Conservation (phyloP, 2,888 invertebrate species). For the Protonemura montana region DNA sequence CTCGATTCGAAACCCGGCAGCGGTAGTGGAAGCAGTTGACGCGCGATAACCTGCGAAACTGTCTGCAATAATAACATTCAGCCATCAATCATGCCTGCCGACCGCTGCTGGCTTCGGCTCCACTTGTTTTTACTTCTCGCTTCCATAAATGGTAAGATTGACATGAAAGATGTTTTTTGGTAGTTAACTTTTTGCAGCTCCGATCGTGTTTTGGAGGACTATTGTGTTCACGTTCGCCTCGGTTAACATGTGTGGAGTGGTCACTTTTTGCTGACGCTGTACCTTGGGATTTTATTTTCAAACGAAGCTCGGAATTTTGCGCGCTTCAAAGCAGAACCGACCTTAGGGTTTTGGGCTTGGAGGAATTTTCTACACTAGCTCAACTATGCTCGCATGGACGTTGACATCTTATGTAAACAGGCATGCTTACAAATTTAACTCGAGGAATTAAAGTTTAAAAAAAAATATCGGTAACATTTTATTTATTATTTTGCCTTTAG, state of each 20-base stretch:
- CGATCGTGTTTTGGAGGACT: not conserved
- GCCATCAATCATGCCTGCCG: slow-evolving; percentile 36
- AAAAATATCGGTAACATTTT: no score
- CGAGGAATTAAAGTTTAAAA: no score
- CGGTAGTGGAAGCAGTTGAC: not conserved
- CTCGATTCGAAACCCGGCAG: not conserved
- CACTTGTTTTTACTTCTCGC: slow-evolving; percentile 33
- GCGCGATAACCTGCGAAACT: slow-evolving; percentile 27
- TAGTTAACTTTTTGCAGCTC: slow-evolving; percentile 7
- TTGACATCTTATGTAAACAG: no score
- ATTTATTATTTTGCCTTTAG: no score
- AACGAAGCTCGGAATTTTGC: not conserved
- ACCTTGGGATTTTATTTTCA: not conserved
- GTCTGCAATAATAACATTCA: slow-evolving; percentile 33
- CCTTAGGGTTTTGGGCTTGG: not conserved
- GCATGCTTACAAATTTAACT: no score
- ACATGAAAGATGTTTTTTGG: slow-evolving; percentile 21
- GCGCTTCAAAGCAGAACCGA: not conserved
- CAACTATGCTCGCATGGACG: not conserved
- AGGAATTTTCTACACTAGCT: not conserved
- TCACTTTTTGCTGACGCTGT: not conserved
- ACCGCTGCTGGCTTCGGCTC: not conserved
- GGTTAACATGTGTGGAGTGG: not conserved
- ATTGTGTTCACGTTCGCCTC: slow-evolving; percentile 8
- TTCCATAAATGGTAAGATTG: slow-evolving; percentile 39